phyloP scores from a whole-genome alignment of 2,797 vertebrate genomes.

The Spinibarbus caldwelli region DNA sequence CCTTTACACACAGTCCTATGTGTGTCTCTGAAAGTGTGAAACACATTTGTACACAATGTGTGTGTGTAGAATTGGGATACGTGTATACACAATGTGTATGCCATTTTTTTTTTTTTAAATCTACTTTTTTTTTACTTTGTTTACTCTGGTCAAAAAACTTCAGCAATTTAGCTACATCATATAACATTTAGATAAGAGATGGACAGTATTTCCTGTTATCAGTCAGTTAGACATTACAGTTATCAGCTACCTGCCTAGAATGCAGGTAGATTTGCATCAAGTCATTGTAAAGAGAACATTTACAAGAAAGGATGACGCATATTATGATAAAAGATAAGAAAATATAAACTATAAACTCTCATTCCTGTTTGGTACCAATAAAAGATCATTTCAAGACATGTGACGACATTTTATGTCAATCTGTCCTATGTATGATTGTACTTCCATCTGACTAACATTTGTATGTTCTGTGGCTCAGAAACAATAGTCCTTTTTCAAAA shows the following conservation, averaged over 20 bases:
- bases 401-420: no score
- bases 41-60: slow-evolving; percentile 55
- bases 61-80: slow-evolving; percentile 43
- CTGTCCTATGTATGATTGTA: slow-evolving; percentile 9
- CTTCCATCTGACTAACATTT: neutral
- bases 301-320: neutral
- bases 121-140: slow-evolving; percentile 34
- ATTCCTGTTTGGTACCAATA: slow-evolving; percentile 34
- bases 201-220: slow-evolving; percentile 10
- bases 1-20: slow-evolving; percentile 32
- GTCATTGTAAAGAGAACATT: slow-evolving; percentile 24
- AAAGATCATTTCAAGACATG: slow-evolving; percentile 8
- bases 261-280: slow-evolving; percentile 21
- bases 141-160: slow-evolving; percentile 19
- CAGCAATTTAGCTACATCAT: slow-evolving; percentile 8
- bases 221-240: neutral
- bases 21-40: slow-evolving; percentile 50
- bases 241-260: slow-evolving; percentile 2
- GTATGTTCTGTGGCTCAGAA: neutral
- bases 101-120: slow-evolving; percentile 55
- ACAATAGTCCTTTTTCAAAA: neutral
- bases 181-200: slow-evolving; percentile 34
- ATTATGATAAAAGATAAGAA: slow-evolving; percentile 2
- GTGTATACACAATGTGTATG: slow-evolving; percentile 64
- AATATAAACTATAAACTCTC: neutral